Evolutionary conservation across 1,140 invertebrate species (phyloP), one percentile per base, ranked within the genome.

Genomic region (Caenorhabditis tropicalis): DNA sequence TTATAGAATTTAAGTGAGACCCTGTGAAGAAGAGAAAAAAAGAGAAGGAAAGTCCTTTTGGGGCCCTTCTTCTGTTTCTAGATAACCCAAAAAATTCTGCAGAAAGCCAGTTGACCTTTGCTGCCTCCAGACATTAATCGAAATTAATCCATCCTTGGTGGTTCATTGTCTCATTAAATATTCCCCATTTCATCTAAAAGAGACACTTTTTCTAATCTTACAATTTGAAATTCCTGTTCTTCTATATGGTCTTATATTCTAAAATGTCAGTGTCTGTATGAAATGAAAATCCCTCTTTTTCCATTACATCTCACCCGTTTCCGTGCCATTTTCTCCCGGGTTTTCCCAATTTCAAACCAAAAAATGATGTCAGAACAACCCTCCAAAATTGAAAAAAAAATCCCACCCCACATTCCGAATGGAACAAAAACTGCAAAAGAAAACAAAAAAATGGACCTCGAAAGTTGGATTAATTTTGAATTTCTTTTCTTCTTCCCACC

Each of bases 291-390:
- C 33, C 31, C 39, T 33, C n/a, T n/a, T n/a, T n/a, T n/a, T n/a
- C n/a, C n/a, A n/a, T 33, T 29, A 58, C 29, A 58, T 58, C 56
- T 58, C 56, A 58, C 24, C 21, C 56, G 39, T 70, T 70, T 70
- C 60, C 60, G 56, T 58, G 12, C 31, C 60, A 4, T 36, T 70
- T 70, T 65, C 3, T 70, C 19, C 31, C 29, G 36, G 49, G 49
- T 36, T 36, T 70, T 36, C 31, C 31, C 60, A 70, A 36, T 70
- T 70, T 70, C 60, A 70, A 70, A 10, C 60, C 60, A 36, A 70
- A 70, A 70, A 70, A 70, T 70, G 60, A 70, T 70, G 60, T 70
- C 60, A 70, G 60, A 70, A n/a, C 9, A 70, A 70, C 36, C 31
- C 31, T 15, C n/a, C 60, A n/a, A 70, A 70, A 70, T 70, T 12